Evolutionary conservation across 2,113 vertebrate genomes (phyloP).

Genomic region (Donacobius atricapilla): DNA sequence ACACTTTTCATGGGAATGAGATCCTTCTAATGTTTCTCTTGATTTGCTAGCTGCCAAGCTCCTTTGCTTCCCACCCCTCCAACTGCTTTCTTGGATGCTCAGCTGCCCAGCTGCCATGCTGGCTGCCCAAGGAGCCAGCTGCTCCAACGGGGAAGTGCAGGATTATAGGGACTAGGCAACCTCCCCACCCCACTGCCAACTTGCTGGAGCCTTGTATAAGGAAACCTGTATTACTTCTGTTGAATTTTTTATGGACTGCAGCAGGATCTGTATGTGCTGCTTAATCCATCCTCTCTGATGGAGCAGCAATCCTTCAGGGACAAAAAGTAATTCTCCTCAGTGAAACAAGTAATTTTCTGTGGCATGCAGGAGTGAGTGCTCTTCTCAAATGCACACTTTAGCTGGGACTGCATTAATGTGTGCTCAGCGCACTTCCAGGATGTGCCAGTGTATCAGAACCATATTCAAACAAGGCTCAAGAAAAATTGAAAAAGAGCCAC

Average conservation of each 20-base stretch:
- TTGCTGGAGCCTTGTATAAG: neutral
- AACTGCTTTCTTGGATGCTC: neutral
- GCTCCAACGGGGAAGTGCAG: neutral
- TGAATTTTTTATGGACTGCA: neutral
- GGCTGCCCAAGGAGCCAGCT: neutral
- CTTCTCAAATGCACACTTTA: neutral
- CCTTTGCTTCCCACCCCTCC: neutral
- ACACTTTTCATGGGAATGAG: neutral
- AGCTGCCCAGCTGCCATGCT: neutral
- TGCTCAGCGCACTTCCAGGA: neutral
- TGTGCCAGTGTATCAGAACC: neutral
- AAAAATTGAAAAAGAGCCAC: neutral
- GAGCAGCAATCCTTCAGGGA: neutral
- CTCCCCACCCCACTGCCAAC: neutral
- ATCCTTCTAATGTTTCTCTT: neutral
- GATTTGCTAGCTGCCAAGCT: neutral
- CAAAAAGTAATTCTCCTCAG: neutral
- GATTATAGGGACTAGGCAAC: neutral
- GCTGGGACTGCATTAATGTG: accelerated
- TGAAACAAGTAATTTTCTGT: neutral
- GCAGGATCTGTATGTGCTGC: neutral
- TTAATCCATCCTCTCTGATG: neutral
- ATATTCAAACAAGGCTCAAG: neutral
- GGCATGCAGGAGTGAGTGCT: neutral
- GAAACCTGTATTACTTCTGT: neutral